These are phyloP conservation scores for Accipiter cooperii DNA, from an alignment of 2,113 vertebrate genomes.

Conservation along the genomic window DNA sequence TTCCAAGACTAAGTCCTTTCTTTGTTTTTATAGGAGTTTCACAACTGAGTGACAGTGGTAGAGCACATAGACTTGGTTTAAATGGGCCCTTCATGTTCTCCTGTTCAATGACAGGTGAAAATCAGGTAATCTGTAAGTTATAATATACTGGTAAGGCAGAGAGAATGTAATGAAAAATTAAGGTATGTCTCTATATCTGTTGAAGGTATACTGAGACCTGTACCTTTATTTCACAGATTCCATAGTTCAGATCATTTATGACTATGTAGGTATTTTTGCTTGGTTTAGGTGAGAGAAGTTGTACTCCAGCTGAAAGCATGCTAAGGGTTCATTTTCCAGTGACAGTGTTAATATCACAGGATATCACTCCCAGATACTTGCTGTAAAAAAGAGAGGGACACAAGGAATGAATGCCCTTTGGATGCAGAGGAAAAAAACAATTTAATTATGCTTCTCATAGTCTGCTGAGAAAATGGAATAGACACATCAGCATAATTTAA, in stretches of 20 bases:
- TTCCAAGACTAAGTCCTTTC: neutral
- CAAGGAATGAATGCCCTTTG: neutral
- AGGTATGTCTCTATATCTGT: neutral
- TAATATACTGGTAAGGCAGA: neutral
- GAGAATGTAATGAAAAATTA: neutral
- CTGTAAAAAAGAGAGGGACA: neutral
- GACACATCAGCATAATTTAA: constrained; percentile 38
- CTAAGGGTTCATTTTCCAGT: neutral
- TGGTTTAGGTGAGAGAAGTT: neutral
- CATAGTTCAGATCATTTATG: neutral
- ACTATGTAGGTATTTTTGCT: neutral
- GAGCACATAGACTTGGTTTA: neutral
- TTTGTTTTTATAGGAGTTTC: neutral
- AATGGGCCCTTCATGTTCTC: neutral
- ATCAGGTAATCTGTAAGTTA: accelerated
- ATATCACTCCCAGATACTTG: neutral
- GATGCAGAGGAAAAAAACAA: neutral
- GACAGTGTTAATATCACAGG: neutral
- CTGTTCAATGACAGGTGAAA: neutral
- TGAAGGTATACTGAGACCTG: neutral
- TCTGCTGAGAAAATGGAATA: constrained; percentile 23
- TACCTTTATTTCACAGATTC: neutral
- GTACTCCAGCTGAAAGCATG: neutral
- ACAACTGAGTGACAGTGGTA: neutral
- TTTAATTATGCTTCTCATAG: neutral